Evolutionary conservation across 2,888 invertebrate genomes (phyloP).

Genomic region (Luperina testacea): DNA sequence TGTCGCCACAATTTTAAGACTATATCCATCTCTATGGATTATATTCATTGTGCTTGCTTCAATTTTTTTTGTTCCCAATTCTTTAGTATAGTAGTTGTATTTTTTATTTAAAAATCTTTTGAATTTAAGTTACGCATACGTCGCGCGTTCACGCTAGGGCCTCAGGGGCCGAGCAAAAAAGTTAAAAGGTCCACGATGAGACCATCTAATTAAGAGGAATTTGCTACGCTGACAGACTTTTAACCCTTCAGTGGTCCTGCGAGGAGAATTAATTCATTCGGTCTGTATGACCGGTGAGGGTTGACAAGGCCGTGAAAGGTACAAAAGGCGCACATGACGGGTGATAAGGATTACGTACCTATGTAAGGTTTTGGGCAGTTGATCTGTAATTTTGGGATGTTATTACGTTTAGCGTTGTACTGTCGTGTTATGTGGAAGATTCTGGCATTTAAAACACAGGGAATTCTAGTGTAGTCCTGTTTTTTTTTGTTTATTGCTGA

Average conservation of each 20-base stretch:
- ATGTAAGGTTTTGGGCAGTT: constrained; percentile 24
- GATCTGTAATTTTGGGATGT: constrained; percentile 14
- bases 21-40: too few relatives aligned
- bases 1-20: too few relatives aligned
- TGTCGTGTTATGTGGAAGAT: background rate
- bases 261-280: constrained; percentile 68
- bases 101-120: background rate
- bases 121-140: background rate
- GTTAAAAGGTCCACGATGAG: constrained; percentile 63
- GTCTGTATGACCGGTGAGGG: constrained; percentile 62
- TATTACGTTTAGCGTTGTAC: background rate
- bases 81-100: too few relatives aligned
- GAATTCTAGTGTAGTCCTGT: background rate
- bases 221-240: constrained; percentile 69
- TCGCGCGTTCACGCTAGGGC: background rate
- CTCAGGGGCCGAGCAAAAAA: constrained; percentile 60
- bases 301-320: constrained; percentile 36
- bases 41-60: too few relatives aligned
- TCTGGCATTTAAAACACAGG: background rate
- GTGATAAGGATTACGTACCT: constrained; percentile 29
- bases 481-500: too few relatives aligned
- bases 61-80: too few relatives aligned
- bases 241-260: constrained; percentile 63
- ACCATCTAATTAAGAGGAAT: constrained; percentile 71
- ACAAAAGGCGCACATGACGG: constrained; percentile 52